These are phyloP conservation scores for Stomatorhinus ivindoensis DNA, from an alignment of 2,113 vertebrate species.

Conservation along the genomic window DNA sequence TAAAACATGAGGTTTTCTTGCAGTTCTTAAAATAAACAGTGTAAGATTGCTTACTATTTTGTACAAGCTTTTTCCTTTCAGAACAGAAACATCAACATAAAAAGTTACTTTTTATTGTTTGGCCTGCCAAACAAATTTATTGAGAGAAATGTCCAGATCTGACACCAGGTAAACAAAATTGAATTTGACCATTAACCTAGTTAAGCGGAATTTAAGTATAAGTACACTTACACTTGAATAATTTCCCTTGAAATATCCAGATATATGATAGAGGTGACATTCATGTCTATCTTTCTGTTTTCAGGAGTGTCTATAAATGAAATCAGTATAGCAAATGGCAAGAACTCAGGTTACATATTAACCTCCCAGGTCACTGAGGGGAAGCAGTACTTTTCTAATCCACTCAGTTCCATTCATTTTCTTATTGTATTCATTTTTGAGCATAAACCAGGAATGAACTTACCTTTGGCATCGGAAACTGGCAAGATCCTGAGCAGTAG, in stretches of 20 bases:
- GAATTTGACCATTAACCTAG: background rate
- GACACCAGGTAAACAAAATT: background rate
- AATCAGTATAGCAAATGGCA: background rate
- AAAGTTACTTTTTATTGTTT: background rate
- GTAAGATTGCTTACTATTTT: background rate
- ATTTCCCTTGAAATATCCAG: background rate
- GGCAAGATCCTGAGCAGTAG: slow-evolving; percentile 92
- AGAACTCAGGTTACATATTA: background rate
- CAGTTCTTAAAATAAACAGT: background rate
- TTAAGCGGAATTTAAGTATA: background rate
- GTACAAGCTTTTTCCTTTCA: background rate
- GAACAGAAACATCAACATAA: background rate
- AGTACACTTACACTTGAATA: background rate
- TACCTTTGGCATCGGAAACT: slow-evolving; percentile 98
- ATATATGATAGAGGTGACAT: background rate
- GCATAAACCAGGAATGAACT: slow-evolving; percentile 1
- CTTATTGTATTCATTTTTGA: background rate
- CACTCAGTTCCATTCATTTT: background rate
- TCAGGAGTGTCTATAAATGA: background rate
- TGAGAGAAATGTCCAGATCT: background rate
- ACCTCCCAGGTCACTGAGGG: background rate
- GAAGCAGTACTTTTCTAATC: background rate
- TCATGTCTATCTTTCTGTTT: background rate
- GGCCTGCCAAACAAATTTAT: background rate
- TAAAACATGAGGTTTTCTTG: background rate